Evolutionary conservation across 2,797 vertebrate genomes (phyloP), one percentile per base, ranked within the genome.

Genomic region (Rhinophrynus dorsalis): DNA sequence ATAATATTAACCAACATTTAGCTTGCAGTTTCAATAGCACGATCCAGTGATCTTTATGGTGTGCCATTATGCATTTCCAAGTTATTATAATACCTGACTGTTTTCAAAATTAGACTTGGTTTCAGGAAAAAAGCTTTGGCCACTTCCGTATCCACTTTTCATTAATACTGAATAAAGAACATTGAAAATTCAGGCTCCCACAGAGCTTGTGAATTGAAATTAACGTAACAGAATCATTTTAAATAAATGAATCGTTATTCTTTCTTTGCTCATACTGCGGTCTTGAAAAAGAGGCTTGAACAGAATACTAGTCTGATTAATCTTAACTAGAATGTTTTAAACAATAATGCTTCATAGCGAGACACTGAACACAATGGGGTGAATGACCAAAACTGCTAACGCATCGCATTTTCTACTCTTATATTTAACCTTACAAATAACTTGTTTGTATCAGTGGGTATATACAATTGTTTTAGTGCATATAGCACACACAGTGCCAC

Each of bases 151-250:
- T 71, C 67, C 59, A 75, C 63, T 87, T 84, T 84, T 89, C 79
- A 83, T 86, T 84, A 88, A 81, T 79, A 75, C 75, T 78, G 78
- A 81, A 71, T 85, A 88, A 88, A 90, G 82, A 85, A 88, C 88
- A 90, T 84, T 86, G 83, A 76, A 88, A 82, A 44, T 79, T 74
- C 62, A 74, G 76, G 15, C 65, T 83, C 83, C 83, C 26, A 55
- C 17, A 30, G 86, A 75, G 84, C 76, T 77, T 11, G 59, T 74
- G 82, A 89, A 89, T 87, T 86, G 84, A 86, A 85, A 89, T 84
- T 85, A 87, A 63, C 48, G 67, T 38, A 64, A 42, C 18, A n/a
- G 20, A 13, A 68, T 61, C 37, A n/a, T 17, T 75, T 76, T 70
- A 78, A 80, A 80, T 83, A 47, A 67, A 35, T 51, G n/a, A 78